Base-by-base conservation (phyloP, 2,797 vertebrate genomes). In the Cyclopterus lumpus region DNA sequence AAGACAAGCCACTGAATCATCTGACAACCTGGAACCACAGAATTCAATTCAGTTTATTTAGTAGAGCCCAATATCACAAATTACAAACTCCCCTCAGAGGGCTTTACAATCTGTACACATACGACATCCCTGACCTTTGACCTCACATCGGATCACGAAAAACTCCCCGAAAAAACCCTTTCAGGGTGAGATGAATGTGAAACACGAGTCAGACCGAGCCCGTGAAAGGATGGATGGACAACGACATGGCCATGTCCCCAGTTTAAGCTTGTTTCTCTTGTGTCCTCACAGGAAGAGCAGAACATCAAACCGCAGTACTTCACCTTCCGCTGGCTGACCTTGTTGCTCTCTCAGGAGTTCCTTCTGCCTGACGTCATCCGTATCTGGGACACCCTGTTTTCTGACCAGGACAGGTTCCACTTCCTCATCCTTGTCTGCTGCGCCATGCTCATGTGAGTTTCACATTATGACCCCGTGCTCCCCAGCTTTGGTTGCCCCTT, bases 221-320 rank as follows among this genome's bases (percentile, higher is more conserved):
- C 46, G 26, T 32, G 46, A 3, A 46, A 44, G 38, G 18, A n/a
- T 1, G 9, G 6, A 4, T 14, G 10, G 32, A 9, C 22, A 7
- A 1, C n/a, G 6, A 28, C 8, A 4, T 34, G 32, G 0, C 1
- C 5, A 15, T n/a, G 58, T 67, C 20, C 5, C 24, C 24, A 40
- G 10, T 22, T 15, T 55, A 12, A 15, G 20, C 58, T 14, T 10
- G 2, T 34, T 28, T 44, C 15, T 30, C 30, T 20, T 64, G 4
- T 40, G 26, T 53, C 53, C 62, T 11, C n/a, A 36, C 94, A 99
- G 98, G 97, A 97, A 93, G 98, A 99, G 89, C 97, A 99, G 93
- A 99, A 97, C 89, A 99, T 99, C 94, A 98, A 97, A 89, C 98
- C 98, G 0, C 98, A 99, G 94, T 99, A 99, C 86, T 99, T 99